Conservation (phyloP, 2,797 vertebrate genomes). For the Lepus oiostolus region DNA sequence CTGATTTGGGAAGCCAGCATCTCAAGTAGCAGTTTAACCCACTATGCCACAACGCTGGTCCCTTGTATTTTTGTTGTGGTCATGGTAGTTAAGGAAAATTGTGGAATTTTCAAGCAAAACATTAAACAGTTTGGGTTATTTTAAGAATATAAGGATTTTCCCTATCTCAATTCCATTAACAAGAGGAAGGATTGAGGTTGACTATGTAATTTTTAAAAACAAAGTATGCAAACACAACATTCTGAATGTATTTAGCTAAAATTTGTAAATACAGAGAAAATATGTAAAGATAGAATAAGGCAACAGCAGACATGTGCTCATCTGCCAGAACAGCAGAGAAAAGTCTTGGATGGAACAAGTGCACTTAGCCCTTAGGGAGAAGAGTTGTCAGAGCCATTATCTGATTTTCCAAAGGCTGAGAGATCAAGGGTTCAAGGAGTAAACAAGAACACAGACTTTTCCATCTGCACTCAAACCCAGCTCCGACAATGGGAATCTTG, state of each 20-base stretch:
- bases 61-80: background rate
- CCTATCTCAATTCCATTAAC: background rate
- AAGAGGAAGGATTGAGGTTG: constrained; percentile 1
- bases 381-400: background rate
- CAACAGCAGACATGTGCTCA: background rate
- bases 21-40: too few species aligned
- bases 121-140: constrained; percentile 38
- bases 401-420: background rate
- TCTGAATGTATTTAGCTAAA: background rate
- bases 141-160: background rate
- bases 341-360: background rate
- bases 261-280: constrained; percentile 22
- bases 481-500: background rate
- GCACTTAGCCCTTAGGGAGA: background rate
- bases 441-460: background rate
- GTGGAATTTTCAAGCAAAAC: background rate
- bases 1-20: too few species aligned
- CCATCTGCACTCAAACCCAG: background rate
- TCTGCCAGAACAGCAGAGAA: background rate
- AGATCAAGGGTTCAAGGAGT: background rate
- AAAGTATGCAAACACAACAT: background rate
- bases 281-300: background rate
- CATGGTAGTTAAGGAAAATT: background rate
- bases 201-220: background rate
- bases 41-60: too few species aligned